Evolutionary conservation across 1,140 invertebrate species (phyloP).

Genomic region (Pectinophora gossypiella): DNA sequence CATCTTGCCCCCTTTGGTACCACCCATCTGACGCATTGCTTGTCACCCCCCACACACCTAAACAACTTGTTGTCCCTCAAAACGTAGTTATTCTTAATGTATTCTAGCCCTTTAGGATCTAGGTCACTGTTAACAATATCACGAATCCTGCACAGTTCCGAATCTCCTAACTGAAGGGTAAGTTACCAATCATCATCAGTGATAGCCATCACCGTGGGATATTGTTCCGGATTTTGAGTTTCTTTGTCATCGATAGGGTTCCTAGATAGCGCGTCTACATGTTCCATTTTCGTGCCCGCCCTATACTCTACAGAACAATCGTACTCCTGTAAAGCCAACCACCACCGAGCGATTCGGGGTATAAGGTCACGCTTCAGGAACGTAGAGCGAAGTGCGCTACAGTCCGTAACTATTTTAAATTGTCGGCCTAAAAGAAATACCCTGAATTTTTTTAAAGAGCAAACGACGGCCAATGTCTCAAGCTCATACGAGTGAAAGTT

Average conservation of each 20-base stretch:
- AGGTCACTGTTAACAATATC: background rate
- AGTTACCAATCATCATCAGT: background rate
- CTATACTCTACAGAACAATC: conserved; percentile 30
- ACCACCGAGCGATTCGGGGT: conserved; percentile 36
- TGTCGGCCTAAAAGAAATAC: conserved; percentile 35
- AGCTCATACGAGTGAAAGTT: no score
- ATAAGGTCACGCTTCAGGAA: conserved; percentile 27
- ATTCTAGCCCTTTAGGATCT: background rate
- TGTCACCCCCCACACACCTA: no score
- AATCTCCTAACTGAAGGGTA: background rate
- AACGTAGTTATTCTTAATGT: background rate
- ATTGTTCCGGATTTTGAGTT: background rate
- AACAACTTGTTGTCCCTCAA: conserved; percentile 10
- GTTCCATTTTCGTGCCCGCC: conserved; percentile 20
- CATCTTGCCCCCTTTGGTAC: no score
- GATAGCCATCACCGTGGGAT: no score
- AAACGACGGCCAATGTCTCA: no score
- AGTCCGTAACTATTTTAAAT: conserved; percentile 51
- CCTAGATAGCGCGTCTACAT: conserved; percentile 27
- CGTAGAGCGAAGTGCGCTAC: conserved; percentile 31
- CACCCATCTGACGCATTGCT: no score
- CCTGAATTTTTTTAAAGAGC: no score
- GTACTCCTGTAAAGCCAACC: conserved; percentile 26
- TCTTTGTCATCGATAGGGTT: background rate
- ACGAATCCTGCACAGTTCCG: background rate